A percentile compares a stretch with the other conserved stretches of the same genome.
Evolutionary conservation across 2,113 vertebrate genomes (phyloP).

Genomic region (Oenanthe melanoleuca): DNA sequence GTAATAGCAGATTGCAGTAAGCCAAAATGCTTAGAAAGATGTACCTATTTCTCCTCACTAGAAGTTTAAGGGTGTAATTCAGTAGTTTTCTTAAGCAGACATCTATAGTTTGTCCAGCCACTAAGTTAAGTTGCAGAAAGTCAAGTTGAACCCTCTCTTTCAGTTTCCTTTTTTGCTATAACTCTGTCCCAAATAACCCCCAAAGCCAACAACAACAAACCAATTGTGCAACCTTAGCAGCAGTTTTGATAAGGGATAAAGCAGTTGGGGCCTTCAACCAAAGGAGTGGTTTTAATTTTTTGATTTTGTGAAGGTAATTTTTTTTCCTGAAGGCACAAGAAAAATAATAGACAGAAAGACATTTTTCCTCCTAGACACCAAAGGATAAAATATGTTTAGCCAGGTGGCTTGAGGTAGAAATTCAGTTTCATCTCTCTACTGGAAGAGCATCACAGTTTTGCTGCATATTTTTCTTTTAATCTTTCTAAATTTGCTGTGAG

Average conservation of each 20-base stretch:
- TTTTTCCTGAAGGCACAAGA: neutral
- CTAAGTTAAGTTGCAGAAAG: neutral
- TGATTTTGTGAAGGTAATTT: neutral
- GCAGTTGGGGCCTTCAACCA: rapidly evolving
- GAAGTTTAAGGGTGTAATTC: neutral
- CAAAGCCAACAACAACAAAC: neutral
- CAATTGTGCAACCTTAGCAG: neutral
- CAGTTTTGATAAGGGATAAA: neutral
- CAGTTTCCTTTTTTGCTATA: neutral
- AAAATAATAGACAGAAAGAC: neutral
- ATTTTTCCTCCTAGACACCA: neutral
- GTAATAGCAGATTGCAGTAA: neutral
- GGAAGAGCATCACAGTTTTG: neutral
- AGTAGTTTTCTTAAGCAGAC: neutral
- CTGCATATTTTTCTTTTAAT: neutral
- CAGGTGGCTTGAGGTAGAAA: neutral
- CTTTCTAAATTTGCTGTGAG: neutral
- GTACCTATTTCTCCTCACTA: neutral
- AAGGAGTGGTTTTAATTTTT: neutral
- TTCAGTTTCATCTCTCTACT: neutral
- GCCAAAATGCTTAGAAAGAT: neutral
- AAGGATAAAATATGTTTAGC: neutral
- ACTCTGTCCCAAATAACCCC: neutral
- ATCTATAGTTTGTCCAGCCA: neutral
- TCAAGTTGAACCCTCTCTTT: neutral